phyloP scores from a whole-genome alignment of 2,797 vertebrate genomes.

The Buceros bicornis region DNA sequence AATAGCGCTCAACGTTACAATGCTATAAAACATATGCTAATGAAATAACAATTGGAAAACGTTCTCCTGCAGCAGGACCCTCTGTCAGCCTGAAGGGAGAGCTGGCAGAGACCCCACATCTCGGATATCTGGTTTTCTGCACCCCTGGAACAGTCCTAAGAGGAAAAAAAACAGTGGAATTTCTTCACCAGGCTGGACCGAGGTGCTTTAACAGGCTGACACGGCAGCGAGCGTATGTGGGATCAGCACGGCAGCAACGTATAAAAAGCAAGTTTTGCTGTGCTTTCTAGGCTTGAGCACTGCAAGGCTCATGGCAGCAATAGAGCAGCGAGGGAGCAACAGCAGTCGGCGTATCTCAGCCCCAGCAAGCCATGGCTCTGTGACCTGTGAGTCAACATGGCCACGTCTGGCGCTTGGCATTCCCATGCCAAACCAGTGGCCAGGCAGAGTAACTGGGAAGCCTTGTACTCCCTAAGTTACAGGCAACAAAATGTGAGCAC shows the following conservation, averaged over 20 bases:
- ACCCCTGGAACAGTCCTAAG: neutral
- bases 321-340: neutral
- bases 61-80: conserved; percentile 49
- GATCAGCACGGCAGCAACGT: neutral
- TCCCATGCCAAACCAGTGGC: neutral
- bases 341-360: rapidly evolving
- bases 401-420: neutral
- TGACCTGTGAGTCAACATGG: neutral
- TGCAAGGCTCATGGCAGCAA: neutral
- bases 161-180: neutral
- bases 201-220: neutral
- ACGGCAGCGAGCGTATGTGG: rapidly evolving
- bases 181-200: neutral
- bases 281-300: neutral
- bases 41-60: conserved; percentile 68
- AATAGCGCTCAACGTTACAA: conserved; percentile 37
- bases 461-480: rapidly evolving
- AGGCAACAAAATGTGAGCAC: neutral
- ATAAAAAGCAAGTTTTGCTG: neutral
- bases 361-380: neutral
- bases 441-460: neutral
- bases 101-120: conserved; percentile 43
- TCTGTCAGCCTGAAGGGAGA: conserved; percentile 29
- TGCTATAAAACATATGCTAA: conserved; percentile 66
- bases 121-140: conserved; percentile 37